Evolutionary conservation across 1,140 invertebrate species (phyloP), one percentile per base, ranked within the genome.

Genomic region (Cardiocondyla obscurior): DNA sequence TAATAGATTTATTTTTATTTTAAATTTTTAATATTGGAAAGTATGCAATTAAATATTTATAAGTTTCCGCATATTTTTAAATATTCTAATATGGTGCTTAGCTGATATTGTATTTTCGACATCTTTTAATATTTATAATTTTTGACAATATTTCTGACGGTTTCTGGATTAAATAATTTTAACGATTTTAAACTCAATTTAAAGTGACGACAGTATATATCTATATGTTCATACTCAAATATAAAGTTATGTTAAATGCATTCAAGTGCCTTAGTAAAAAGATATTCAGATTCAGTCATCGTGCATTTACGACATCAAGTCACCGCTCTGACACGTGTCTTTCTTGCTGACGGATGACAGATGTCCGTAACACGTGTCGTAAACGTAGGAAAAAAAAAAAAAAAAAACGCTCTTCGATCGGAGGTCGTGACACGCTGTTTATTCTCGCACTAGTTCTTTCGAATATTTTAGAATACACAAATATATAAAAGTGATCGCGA

Each of bases 351-450:
- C 87, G 46, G 65, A 83, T 84, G 87, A 88, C 87, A 88, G 86
- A 88, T 88, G 87, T 88, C 86, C 82, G 74, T 72, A 88, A 70
- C 67, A 77, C 83, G 69, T 73, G 87, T 88, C n/a, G 30, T 42
- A 53, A 28, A 57, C 30, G 19, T 76, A 62, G 39, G 30, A 46
- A 64, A 36, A 73, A 84, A 74, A 39, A 46, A 64, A 36, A 73
- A 84, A 74, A 84, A 74, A 46, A 79, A 79, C 55, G 81, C 73
- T 82, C 86, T 81, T 86, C 81, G 82, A 84, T 84, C 82, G 81
- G 36, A 58, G 57, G 55, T 74, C 55, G 28, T 70, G 53, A 49
- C 77, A 19, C 10, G 58, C 70, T 70, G 33, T 33, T 72, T 53
- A 19, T 10, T 79, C 42, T 25, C 5, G 67, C 53, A 44, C n/a